Conservation (phyloP, 2,113 vertebrate species). For the Euleptes europaea region DNA sequence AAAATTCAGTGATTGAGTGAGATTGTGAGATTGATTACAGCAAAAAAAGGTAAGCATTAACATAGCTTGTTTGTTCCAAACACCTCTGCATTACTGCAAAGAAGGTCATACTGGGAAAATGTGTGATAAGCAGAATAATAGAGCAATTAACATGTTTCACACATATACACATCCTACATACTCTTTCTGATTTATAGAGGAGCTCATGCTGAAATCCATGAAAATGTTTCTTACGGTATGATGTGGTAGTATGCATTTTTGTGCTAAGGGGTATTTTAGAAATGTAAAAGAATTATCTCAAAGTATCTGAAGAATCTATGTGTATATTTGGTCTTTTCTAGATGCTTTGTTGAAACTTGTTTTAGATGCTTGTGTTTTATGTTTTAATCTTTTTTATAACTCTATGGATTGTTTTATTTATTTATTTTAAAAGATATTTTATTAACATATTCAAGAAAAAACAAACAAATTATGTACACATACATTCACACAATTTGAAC, state of each 20-base stretch:
- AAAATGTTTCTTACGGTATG: background rate
- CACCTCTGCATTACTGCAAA: background rate
- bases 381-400: too few species aligned
- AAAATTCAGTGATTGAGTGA: background rate
- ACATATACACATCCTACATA: background rate
- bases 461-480: too few species aligned
- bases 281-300: background rate
- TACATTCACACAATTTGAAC: too few species aligned
- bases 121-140: conserved; percentile 18
- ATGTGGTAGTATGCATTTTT: conserved; percentile 17
- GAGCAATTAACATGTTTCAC: conserved; percentile 14
- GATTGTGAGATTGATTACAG: background rate
- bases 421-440: too few species aligned
- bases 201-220: conserved; percentile 11
- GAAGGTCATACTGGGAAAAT: conserved; percentile 9
- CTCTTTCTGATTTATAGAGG: background rate
- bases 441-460: too few species aligned
- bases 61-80: conserved; percentile 1
- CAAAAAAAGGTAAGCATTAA: background rate
- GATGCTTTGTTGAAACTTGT: too few species aligned
- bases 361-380: too few species aligned
- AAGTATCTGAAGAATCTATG: background rate
- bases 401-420: too few species aligned
- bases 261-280: background rate
- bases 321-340: background rate